phyloP scores from a whole-genome alignment of 2,888 invertebrate species.

The Troglohyphantes excavatus region DNA sequence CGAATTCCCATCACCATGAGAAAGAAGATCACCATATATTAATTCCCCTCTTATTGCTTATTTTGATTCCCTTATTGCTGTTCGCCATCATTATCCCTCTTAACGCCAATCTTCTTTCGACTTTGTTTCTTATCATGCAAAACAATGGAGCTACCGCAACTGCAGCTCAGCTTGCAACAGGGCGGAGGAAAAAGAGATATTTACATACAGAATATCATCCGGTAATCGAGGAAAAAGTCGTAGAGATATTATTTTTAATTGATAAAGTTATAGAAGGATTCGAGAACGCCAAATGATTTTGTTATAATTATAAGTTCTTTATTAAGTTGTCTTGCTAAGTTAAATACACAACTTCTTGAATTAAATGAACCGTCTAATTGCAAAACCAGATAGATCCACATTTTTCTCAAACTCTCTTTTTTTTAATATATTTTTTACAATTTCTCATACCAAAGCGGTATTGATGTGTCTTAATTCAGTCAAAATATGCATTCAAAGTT shows the following conservation, averaged over 20 bases:
- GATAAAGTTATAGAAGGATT: constrained; percentile 29
- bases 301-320: background rate
- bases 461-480: too few relatives aligned
- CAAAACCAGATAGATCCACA: too few relatives aligned
- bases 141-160: constrained; percentile 60
- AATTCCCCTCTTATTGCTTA: constrained; percentile 54
- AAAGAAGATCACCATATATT: constrained; percentile 70
- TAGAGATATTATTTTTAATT: constrained; percentile 39
- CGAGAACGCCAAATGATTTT: constrained; percentile 7
- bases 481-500: too few relatives aligned
- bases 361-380: too few relatives aligned
- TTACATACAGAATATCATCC: constrained; percentile 36
- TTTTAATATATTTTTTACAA: too few relatives aligned
- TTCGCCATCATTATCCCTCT: constrained; percentile 76
- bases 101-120: constrained; percentile 74
- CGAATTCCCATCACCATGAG: constrained; percentile 62
- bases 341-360: too few relatives aligned
- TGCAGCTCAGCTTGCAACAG: constrained; percentile 59
- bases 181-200: constrained; percentile 44
- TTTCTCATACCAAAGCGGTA: too few relatives aligned
- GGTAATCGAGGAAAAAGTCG: constrained; percentile 49
- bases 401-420: too few relatives aligned
- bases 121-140: constrained; percentile 74
- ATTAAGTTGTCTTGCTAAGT: too few relatives aligned
- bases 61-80: constrained; percentile 68